Evolutionary conservation across 2,113 vertebrate genomes (phyloP).

Genomic region (Clarias batrachus): DNA sequence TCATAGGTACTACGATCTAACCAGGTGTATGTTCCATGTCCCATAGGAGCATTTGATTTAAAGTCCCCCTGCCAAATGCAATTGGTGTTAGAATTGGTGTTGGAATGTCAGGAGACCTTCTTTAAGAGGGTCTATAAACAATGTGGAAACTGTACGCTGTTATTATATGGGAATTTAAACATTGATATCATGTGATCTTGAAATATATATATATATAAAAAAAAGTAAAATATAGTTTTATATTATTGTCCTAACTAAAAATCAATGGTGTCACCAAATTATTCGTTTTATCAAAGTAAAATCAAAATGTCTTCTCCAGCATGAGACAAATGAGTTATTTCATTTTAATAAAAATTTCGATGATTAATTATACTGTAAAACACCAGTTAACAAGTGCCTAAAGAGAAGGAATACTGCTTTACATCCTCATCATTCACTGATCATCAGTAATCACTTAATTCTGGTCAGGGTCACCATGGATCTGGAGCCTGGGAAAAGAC

Average conservation of each 20-base stretch:
- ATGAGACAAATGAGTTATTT: no score
- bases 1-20: constrained; percentile 80
- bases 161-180: not conserved
- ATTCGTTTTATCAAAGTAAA: not conserved
- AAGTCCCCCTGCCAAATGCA: constrained; percentile 80
- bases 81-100: not conserved
- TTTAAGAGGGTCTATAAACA: not conserved
- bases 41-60: constrained; percentile 75
- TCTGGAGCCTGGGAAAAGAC: no score
- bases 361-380: not conserved
- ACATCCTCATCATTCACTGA: not conserved
- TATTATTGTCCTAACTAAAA: not conserved
- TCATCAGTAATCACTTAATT: not conserved
- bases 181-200: not conserved
- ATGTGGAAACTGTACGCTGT: not conserved
- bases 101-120: no score
- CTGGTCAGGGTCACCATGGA: not conserved
- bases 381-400: not conserved
- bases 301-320: not conserved
- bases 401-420: not conserved
- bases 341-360: no score
- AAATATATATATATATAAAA: not conserved
- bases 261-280: not conserved
- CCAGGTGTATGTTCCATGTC: constrained; percentile 80
- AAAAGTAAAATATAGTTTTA: no score